Evolutionary conservation across 37 sponge, comb jelly and placozoan genomes (phyloP), one percentile per base, ranked within the genome.

Genomic region (Halichondria panicea): DNA sequence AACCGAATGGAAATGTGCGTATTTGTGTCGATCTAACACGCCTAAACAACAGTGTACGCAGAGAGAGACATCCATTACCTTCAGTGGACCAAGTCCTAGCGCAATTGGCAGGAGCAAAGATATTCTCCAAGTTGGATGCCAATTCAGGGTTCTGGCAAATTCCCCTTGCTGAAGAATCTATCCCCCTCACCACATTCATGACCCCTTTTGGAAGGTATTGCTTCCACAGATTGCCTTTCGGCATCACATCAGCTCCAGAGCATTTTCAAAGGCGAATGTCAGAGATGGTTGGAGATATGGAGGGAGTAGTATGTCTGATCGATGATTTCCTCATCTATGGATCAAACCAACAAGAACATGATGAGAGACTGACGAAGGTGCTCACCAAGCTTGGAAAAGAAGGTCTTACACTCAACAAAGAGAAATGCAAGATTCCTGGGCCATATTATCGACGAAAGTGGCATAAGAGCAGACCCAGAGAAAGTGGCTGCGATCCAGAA

Each of bases 121-220:
- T 75, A 18, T 75, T 83, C 48, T 68, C 84, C 4, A 83, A 83
- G 42, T 46, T 83, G 2, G 77, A 83, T 66, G 69, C 76, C 69
- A 75, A 77, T 34, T 76, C 77, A 1, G 78, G 85, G 19, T 84
- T 76, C 57, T 84, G 85, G 85, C 85, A 84, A 22, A 61, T 77
- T 37, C 78, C 71, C 5, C 66, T 84, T 4, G 27, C 85, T 3
- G 32, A 65, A 15, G 64, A 71, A 54, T 71, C 79, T 4, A 27
- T 72, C 11, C 39, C 41, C 41, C 70, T 86, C 32, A 86, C 87
- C n/a, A 79, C 80, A 18, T 86, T 86, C 44, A 86, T 71, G 28
- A 84, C 85, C 1, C 77, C 77, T 21, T 76, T 84, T 25, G 85
- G 85, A 8, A 48, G 78, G 30, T 85, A 43, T 38, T 44, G 68